Conservation (phyloP, 2,797 vertebrate species). For the Gymnodraco acuticeps region DNA sequence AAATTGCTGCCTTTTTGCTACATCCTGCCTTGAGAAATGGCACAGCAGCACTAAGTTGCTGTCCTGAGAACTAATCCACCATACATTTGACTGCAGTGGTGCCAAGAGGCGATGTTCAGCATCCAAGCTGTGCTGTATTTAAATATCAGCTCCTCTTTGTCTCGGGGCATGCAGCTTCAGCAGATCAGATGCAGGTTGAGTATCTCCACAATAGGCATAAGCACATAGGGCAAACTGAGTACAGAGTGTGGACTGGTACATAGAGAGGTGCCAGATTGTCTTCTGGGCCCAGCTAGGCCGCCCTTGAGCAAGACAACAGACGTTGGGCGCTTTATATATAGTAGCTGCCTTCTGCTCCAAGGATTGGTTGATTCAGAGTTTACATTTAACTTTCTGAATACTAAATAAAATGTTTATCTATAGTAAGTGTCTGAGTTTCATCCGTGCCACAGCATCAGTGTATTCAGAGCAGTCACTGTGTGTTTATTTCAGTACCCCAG, state of each 20-base stretch:
- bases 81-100: conserved; percentile 38
- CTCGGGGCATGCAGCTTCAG: background rate
- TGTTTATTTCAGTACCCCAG: background rate
- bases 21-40: conserved; percentile 44
- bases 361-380: too few species aligned
- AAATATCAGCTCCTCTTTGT: conserved; percentile 26
- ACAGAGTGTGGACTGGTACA: too few species aligned
- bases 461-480: background rate
- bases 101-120: conserved; percentile 32
- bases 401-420: background rate
- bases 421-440: background rate
- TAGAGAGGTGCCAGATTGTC: too few species aligned
- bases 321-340: too few species aligned
- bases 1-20: conserved; percentile 30
- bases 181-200: too few species aligned
- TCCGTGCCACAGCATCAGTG: conserved; percentile 12
- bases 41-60: conserved; percentile 24
- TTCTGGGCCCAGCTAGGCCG: too few species aligned
- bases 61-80: conserved; percentile 47
- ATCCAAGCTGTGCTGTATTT: conserved; percentile 21
- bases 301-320: too few species aligned
- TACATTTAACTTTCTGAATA: too few species aligned
- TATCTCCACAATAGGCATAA: too few species aligned
- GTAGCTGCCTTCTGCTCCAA: too few species aligned
- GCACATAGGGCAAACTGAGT: too few species aligned